Conservation (phyloP, 2,888 invertebrate genomes). For the Cephus spinipes region DNA sequence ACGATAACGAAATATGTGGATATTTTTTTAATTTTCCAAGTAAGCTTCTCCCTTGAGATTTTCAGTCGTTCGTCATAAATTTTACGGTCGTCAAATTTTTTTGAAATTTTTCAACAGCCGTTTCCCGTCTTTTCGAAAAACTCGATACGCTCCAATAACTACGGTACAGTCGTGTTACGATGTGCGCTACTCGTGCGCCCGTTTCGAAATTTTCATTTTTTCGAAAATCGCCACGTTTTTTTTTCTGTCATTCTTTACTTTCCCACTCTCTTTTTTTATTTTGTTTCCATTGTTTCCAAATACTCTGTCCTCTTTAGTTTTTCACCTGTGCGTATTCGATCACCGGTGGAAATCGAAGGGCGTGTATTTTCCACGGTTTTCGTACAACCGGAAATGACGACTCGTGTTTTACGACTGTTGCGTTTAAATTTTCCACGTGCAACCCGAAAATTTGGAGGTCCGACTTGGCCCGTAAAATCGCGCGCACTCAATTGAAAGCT, state of each 20-base stretch:
- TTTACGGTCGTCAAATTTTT: background rate
- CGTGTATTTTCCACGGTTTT: conserved; percentile 21
- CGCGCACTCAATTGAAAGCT: conserved; percentile 43
- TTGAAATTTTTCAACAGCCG: background rate
- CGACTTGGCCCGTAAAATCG: conserved; percentile 34
- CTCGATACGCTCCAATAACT: background rate
- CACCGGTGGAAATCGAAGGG: background rate
- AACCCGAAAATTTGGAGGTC: background rate
- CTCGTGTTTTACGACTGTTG: background rate
- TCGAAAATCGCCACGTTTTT: background rate
- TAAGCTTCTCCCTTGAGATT: no score
- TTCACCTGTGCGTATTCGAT: background rate
- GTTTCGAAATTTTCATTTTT: background rate
- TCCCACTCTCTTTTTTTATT: background rate
- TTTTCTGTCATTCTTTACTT: background rate
- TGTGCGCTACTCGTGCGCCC: no score
- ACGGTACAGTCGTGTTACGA: background rate
- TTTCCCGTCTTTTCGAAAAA: background rate
- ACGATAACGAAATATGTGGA: no score
- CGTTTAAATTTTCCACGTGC: background rate
- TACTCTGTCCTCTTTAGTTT: conserved; percentile 24
- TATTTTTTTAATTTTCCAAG: no score
- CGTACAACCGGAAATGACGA: conserved; percentile 5
- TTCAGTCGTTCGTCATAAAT: background rate
- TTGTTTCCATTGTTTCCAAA: background rate